These are phyloP conservation scores for Catharus fuscescens DNA, from an alignment of 2,113 vertebrate species.

Conservation along the genomic window DNA sequence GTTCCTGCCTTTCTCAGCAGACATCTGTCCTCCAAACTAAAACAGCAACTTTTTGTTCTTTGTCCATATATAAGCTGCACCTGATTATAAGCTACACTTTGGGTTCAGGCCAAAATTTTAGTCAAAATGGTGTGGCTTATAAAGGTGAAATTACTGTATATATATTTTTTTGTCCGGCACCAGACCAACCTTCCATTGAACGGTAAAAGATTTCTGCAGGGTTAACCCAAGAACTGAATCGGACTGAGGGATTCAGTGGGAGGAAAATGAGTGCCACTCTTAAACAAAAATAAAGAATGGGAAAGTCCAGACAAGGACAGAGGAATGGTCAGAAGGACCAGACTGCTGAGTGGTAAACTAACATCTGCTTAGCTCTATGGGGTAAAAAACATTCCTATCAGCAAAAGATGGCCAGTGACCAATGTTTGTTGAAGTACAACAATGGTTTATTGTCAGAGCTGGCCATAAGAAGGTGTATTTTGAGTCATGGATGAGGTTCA, in stretches of 20 bases:
- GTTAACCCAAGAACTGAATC: not conserved
- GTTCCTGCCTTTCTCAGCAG: too few species aligned
- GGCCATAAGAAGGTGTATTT: not conserved
- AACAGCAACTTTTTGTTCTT: too few species aligned
- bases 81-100: too few species aligned
- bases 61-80: too few species aligned
- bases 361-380: not conserved
- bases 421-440: not conserved
- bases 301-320: not conserved
- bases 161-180: not conserved
- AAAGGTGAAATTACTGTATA: too few species aligned
- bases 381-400: not conserved
- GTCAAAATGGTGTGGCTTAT: too few species aligned
- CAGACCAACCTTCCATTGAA: rapidly evolving
- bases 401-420: not conserved
- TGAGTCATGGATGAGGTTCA: not conserved
- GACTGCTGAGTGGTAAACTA: not conserved
- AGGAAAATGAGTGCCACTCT: not conserved
- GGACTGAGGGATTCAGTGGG: rapidly evolving
- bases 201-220: not conserved
- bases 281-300: not conserved
- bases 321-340: not conserved
- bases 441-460: not conserved
- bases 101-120: too few species aligned
- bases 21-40: too few species aligned